Conservation (phyloP, 2,113 vertebrate species). For the Enhydra lutris region DNA sequence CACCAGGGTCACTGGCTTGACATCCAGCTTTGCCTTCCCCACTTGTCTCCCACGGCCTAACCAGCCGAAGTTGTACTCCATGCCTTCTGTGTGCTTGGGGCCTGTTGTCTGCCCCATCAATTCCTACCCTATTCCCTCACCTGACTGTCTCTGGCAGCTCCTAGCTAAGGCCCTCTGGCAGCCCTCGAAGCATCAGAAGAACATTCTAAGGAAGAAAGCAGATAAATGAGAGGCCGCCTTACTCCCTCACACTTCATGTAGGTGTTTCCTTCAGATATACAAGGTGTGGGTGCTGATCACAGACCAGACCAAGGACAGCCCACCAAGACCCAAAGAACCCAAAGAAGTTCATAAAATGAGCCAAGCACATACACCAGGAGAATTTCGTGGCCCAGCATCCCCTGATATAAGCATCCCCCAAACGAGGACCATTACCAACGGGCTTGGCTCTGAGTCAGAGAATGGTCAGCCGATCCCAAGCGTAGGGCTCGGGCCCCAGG, state of each 20-base stretch:
- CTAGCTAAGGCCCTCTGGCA: background rate
- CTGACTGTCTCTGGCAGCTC: background rate
- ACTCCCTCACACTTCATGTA: background rate
- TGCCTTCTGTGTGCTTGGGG: background rate
- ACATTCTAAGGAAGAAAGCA: background rate
- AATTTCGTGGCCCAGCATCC: background rate
- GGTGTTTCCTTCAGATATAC: background rate
- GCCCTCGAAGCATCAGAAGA: background rate
- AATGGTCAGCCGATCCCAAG: background rate
- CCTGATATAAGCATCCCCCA: background rate
- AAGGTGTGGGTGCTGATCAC: background rate
- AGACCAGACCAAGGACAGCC: background rate
- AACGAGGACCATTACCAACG: background rate
- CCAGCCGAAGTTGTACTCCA: background rate
- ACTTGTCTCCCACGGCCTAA: background rate
- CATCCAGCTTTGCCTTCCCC: background rate
- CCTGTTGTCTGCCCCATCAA: background rate
- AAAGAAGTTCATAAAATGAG: background rate
- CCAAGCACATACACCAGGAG: background rate
- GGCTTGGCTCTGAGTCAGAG: background rate
- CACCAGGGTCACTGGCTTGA: background rate
- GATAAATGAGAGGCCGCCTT: background rate
- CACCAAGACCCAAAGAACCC: background rate
- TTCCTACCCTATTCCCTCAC: no score
- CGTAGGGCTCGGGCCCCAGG: background rate